Evolutionary conservation across 2,888 invertebrate genomes (phyloP), one percentile per base, ranked within the genome.

Genomic region (Odontothrips loti): DNA sequence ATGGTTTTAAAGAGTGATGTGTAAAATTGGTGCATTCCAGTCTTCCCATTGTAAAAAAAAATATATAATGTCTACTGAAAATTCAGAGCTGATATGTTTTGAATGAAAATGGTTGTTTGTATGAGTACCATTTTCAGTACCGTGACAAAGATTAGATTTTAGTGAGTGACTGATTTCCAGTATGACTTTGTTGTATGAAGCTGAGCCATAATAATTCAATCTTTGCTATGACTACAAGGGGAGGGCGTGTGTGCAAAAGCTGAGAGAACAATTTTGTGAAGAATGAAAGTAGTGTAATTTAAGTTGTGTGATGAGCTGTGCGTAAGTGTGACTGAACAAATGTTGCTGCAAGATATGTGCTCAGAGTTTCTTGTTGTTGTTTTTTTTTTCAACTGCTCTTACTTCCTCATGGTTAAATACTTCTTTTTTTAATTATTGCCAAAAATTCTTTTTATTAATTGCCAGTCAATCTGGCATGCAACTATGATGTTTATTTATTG

Each of bases 21-120:
- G 68, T 75, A 75, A 75, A 75, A 75, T 75, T 75, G 68, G 68
- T 75, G 68, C 68, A 75, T 75, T 75, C 68, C 68, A 75, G 68
- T 75, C 68, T 75, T 75, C 68, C 68, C 68, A 75, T 23, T 27
- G 68, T 75, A 27, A 75, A 27, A 75, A 75, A 75, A 75, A 43
- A 43, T n/a, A 23, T 8, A 27, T 75, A 27, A 6, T 23, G 68
- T 75, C 68, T 27, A 27, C 68, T 75, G n/a, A 12, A 75, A 75
- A 27, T 75, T 75, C 23, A 27, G 68, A 12, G 27, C 20, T 20
- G 11, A 23, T 63, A 68, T 27, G 68, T 75, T 75, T 27, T 75
- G 68, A 27, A 27, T 27, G 68, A 27, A 75, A 75, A 75, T 27
- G 58, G 58, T 58, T 20, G 20, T 58, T 27, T 75, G 23, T 23